Conservation (phyloP, 2,888 invertebrate genomes). For the Schizaphis graminum region DNA sequence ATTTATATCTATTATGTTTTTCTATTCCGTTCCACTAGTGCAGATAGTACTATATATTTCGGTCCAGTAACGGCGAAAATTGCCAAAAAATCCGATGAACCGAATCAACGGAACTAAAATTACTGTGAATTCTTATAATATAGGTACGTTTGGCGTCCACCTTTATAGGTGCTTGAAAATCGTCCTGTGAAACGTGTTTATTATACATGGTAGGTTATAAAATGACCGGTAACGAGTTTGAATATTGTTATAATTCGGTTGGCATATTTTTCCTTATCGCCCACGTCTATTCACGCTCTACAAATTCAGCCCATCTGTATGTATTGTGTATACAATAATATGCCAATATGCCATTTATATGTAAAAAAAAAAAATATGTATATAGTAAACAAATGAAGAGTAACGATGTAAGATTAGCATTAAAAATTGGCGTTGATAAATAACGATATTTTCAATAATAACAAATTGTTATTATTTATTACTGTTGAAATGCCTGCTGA, state of each 20-base stretch:
- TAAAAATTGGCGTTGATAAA: neutral
- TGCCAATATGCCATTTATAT: neutral
- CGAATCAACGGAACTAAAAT: neutral
- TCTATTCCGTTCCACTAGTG: neutral
- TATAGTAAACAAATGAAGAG: neutral
- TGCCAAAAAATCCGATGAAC: conserved; percentile 36
- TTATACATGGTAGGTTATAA: neutral
- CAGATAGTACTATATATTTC: conserved; percentile 39
- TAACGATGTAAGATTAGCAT: neutral
- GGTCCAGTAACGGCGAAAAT: conserved; percentile 22
- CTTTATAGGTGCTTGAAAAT: neutral
- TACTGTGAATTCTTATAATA: neutral
- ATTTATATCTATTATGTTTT: neutral
- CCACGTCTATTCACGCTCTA: neutral
- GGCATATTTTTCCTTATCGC: neutral
- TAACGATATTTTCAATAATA: neutral
- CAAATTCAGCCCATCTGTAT: neutral
- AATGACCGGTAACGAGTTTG: neutral
- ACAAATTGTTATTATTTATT: neutral
- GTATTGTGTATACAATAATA: neutral
- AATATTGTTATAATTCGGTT: neutral
- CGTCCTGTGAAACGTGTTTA: neutral
- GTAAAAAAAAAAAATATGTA: neutral
- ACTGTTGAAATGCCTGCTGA: neutral
- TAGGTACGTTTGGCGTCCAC: neutral